These are phyloP conservation scores for Aphodius granarius DNA, from an alignment of 2,888 invertebrate genomes.

Conservation along the genomic window DNA sequence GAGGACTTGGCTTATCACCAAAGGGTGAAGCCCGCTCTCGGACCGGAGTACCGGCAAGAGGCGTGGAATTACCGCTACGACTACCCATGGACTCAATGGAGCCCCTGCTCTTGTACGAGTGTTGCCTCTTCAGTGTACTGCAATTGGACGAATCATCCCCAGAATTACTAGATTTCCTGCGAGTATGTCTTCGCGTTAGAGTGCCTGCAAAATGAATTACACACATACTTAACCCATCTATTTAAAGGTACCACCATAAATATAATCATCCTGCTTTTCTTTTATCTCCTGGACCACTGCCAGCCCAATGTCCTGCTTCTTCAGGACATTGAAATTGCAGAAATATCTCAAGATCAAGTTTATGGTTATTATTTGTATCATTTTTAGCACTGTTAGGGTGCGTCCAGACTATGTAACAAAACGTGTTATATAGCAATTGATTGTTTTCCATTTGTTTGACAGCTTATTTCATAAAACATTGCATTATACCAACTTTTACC, in stretches of 20 bases:
- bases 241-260: slow-evolving; percentile 2
- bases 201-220: slow-evolving; percentile 39
- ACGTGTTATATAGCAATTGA: no score
- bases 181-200: slow-evolving; percentile 58
- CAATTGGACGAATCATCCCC: slow-evolving; percentile 52
- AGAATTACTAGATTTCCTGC: slow-evolving; percentile 53
- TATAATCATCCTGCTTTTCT: slow-evolving; percentile 16
- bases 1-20: slow-evolving; percentile 52
- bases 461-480: no score
- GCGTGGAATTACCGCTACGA: slow-evolving; percentile 56
- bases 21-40: slow-evolving; percentile 56
- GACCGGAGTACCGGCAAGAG: slow-evolving; percentile 57
- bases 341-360: neutral
- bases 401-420: no score
- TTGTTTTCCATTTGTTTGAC: neutral
- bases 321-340: slow-evolving; percentile 26
- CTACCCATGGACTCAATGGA: slow-evolving; percentile 55
- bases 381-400: no score
- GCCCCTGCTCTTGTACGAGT: slow-evolving; percentile 57
- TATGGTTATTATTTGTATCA: neutral
- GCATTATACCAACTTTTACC: no score
- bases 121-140: slow-evolving; percentile 64
- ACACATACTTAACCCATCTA: neutral
- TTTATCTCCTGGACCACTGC: slow-evolving; percentile 20
- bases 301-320: slow-evolving; percentile 4